A percentile compares a stretch with the other conserved stretches of the same genome.
These are phyloP conservation scores for Columbina picui DNA, from an alignment of 2,113 vertebrate species.

Conservation along the genomic window DNA sequence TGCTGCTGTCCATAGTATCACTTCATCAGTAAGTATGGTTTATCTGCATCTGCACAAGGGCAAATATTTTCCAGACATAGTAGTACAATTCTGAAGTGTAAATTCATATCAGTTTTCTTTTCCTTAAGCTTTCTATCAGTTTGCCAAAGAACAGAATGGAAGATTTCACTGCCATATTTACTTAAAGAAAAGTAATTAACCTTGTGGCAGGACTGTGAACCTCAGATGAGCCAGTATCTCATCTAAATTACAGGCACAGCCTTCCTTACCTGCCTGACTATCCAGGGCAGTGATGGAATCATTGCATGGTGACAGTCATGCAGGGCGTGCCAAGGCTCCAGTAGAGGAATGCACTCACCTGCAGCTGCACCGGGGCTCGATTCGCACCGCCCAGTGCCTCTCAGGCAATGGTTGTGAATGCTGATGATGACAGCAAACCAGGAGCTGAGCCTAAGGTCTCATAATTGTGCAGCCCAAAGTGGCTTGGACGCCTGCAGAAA, in stretches of 20 bases:
- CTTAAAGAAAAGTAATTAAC: slow-evolving; percentile 46
- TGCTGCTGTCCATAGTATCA: not conserved
- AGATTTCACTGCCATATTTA: not conserved
- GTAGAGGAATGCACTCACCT: not conserved
- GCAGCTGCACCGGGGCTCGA: not conserved
- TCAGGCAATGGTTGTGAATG: not conserved
- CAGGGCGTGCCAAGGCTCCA: accelerated
- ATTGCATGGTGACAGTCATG: not conserved
- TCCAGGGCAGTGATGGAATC: not conserved
- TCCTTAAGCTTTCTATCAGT: not conserved
- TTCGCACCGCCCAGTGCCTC: not conserved
- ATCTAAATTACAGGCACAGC: not conserved
- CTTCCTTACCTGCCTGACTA: not conserved
- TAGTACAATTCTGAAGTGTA: not conserved
- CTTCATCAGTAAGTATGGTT: not conserved
- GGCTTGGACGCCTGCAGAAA: not conserved
- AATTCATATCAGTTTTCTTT: not conserved
- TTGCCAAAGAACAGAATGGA: not conserved
- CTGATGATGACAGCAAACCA: not conserved
- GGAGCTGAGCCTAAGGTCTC: not conserved
- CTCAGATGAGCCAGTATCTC: not conserved
- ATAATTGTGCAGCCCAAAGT: not conserved
- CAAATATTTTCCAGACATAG: not conserved
- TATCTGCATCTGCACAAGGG: not conserved
- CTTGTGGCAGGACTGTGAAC: not conserved